Conservation (phyloP, 2,797 vertebrate genomes). For the Gobio occitaniae region DNA sequence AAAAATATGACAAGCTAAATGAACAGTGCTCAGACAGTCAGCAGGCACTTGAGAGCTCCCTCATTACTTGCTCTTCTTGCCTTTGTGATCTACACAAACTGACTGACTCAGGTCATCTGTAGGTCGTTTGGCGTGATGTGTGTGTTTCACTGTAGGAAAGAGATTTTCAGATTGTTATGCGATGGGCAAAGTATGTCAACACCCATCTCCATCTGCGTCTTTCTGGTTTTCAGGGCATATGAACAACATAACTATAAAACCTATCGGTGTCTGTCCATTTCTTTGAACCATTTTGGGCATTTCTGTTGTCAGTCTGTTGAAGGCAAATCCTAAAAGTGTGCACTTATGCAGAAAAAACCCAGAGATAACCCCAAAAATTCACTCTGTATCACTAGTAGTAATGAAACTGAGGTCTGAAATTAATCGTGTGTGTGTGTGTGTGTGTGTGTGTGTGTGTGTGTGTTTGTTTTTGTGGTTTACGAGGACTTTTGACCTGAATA, state of each 20-base stretch:
- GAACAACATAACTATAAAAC: background rate
- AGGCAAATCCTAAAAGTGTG: background rate
- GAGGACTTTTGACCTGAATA: too few relatives aligned
- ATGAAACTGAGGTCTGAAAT: background rate
- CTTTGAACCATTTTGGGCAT: background rate
- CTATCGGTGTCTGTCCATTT: background rate
- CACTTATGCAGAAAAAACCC: background rate
- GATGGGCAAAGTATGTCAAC: slow-evolving; percentile 17
- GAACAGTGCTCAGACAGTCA: slow-evolving; percentile 45
- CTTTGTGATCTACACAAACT: slow-evolving; percentile 42
- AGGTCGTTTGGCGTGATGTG: slow-evolving; percentile 9
- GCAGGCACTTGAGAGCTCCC: slow-evolving; percentile 28
- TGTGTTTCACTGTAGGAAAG: slow-evolving; percentile 5
- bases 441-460: too few relatives aligned
- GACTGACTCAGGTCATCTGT: slow-evolving; percentile 44
- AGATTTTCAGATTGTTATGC: background rate
- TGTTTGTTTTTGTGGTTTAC: too few relatives aligned
- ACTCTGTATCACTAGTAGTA: background rate
- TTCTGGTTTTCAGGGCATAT: slow-evolving; percentile 6
- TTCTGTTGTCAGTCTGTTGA: background rate
- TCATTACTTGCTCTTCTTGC: slow-evolving; percentile 46
- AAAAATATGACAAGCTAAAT: slow-evolving; percentile 58
- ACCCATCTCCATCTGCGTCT: slow-evolving; percentile 11
- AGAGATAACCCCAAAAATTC: background rate
- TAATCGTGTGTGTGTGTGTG: background rate